Conservation (phyloP, 2,113 vertebrate genomes). For the Tringa solitaria region DNA sequence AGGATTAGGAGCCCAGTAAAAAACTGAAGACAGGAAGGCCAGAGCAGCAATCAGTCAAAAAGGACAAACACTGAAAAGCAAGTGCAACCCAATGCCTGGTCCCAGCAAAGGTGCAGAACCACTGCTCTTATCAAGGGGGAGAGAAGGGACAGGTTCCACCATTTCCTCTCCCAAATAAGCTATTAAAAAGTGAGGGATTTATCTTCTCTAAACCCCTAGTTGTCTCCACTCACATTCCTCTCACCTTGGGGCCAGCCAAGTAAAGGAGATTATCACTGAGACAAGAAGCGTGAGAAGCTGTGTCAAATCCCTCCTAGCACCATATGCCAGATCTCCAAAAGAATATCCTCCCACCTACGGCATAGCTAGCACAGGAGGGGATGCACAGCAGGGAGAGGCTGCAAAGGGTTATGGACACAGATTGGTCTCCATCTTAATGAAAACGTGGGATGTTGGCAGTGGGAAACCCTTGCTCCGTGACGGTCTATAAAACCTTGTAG, state of each 20-base stretch:
- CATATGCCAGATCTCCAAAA: background rate
- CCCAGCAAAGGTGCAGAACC: background rate
- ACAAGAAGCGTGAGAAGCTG: background rate
- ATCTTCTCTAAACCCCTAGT: background rate
- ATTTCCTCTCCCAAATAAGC: background rate
- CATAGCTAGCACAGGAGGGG: background rate
- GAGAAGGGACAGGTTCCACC: background rate
- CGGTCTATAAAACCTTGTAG: slow-evolving; percentile 91
- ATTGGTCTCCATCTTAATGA: slow-evolving; percentile 13
- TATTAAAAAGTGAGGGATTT: background rate
- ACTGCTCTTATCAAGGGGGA: background rate
- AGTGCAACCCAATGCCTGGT: background rate
- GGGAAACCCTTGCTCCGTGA: slow-evolving; percentile 48
- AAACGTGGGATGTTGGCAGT: background rate
- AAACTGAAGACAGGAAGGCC: background rate
- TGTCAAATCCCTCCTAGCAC: background rate
- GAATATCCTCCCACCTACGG: background rate
- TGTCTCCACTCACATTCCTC: background rate
- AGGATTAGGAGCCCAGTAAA: background rate
- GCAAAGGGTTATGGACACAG: slow-evolving; percentile 62
- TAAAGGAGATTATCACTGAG: slow-evolving; percentile 21
- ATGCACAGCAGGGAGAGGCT: background rate
- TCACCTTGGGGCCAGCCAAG: slow-evolving; percentile 17
- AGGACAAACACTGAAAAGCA: background rate
- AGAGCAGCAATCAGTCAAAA: background rate